Evolutionary conservation across 2,888 invertebrate genomes (phyloP), one percentile per base, ranked within the genome.

Genomic region (Plebejus melissa): DNA sequence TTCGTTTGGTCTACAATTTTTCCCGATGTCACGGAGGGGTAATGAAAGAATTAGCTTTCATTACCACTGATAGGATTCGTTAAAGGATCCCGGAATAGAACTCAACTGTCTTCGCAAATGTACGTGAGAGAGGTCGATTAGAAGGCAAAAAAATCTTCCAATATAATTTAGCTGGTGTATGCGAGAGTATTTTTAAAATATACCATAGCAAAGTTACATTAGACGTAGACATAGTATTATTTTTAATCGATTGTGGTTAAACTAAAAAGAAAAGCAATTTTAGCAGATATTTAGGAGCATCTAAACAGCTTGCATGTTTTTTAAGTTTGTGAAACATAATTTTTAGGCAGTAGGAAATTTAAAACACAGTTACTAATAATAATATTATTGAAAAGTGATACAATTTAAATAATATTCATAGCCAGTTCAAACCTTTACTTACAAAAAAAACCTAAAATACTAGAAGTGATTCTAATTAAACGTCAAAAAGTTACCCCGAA

Each of bases 41-140:
- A 93, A 93, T 93, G 93, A 93, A 93, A 91, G 93, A 93, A 93
- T 93, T 93, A 93, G 93, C 90, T 91, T 93, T 91, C 92, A 93
- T 93, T 93, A 93, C 92, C 86, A 86, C 87, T 89, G 90, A 92
- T 91, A 91, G 90, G 91, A 89, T 90, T 88, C 89, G 91, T 91
- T 91, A 91, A 93, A 93, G 91, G 90, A 90, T 90, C 90, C 86
- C 84, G 88, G 89, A 92, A 92, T 91, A 88, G 92, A 91, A 90
- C 91, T 86, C 88, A 90, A 91, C 90, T 90, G 87, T 87, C 86
- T 85, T 82, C 84, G 87, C 86, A 89, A 85, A 89, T 88, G 84
- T 81, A 82, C 85, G 82, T 82, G 83, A 85, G 86, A 84, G 83
- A 83, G 76, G 80, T 78, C 81, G 84, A 86, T 89, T 89, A 90